These are phyloP conservation scores for Metalampra italica DNA, from an alignment of 2,888 invertebrate genomes.

Conservation along the genomic window DNA sequence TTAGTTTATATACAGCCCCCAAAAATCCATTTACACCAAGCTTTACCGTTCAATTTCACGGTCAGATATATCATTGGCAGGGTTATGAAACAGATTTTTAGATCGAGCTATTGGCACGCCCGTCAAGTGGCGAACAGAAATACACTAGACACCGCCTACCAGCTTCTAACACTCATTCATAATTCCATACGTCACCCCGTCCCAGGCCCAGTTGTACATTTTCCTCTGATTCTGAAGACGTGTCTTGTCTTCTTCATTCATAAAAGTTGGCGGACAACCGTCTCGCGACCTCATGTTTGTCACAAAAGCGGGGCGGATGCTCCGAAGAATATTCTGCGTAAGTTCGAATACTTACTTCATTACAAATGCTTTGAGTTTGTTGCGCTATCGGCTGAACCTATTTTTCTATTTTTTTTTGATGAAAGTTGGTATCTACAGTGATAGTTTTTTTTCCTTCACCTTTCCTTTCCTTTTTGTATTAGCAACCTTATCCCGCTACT, in stretches of 20 bases:
- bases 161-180: slow-evolving; percentile 54
- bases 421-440: no score
- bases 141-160: slow-evolving; percentile 65
- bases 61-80: slow-evolving; percentile 58
- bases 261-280: slow-evolving; percentile 32
- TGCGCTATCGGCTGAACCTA: no score
- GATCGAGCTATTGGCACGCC: slow-evolving; percentile 58
- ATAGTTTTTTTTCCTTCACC: no score
- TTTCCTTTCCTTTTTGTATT: no score
- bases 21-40: slow-evolving; percentile 19
- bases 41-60: slow-evolving; percentile 53
- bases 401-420: no score
- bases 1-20: no score
- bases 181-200: slow-evolving; percentile 45
- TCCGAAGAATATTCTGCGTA: slow-evolving; percentile 55
- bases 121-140: slow-evolving; percentile 69
- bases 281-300: slow-evolving; percentile 22
- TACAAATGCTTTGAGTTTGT: no score
- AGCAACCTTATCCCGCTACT: no score
- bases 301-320: slow-evolving; percentile 31
- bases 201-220: slow-evolving; percentile 22
- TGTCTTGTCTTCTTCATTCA: slow-evolving; percentile 36
- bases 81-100: slow-evolving; percentile 65
- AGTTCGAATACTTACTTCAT: no score
- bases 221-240: slow-evolving; percentile 33